A percentile compares a stretch with the other conserved stretches of the same genome.
Conservation (phyloP, 35 echinoderm and acorn worm genomes). For the Strongylocentrotus purpuratus region DNA sequence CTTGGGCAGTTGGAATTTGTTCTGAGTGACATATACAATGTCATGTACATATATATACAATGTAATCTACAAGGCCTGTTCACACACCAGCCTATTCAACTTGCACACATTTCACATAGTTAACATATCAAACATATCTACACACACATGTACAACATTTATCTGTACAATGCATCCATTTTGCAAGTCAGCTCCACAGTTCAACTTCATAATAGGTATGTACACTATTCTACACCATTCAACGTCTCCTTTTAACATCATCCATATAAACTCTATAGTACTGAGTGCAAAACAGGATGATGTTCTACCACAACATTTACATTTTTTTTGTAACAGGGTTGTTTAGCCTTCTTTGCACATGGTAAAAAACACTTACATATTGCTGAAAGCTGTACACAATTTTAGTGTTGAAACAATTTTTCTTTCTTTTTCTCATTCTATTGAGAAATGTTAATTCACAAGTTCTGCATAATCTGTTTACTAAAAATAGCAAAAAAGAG, state of each 20-base stretch:
- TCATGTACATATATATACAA: constrained; percentile 14
- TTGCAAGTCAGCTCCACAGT: not conserved
- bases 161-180: not conserved
- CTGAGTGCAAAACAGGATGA: not conserved
- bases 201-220: not conserved
- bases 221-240: not conserved
- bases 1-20: not conserved
- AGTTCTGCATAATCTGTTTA: not conserved
- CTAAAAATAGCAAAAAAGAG: not conserved
- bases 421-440: not conserved
- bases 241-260: not conserved
- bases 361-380: not conserved
- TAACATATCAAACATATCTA: not conserved
- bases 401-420: not conserved
- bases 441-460: not conserved
- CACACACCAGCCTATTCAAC: not conserved
- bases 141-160: not conserved
- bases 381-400: not conserved
- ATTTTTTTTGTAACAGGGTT: not conserved
- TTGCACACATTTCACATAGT: not conserved
- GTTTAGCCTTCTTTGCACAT: not conserved
- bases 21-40: not conserved
- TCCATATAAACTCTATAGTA: not conserved
- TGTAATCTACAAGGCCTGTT: not conserved
- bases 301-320: not conserved